Evolutionary conservation across 2,797 vertebrate species (phyloP).

Genomic region (Hippocampus kuda): DNA sequence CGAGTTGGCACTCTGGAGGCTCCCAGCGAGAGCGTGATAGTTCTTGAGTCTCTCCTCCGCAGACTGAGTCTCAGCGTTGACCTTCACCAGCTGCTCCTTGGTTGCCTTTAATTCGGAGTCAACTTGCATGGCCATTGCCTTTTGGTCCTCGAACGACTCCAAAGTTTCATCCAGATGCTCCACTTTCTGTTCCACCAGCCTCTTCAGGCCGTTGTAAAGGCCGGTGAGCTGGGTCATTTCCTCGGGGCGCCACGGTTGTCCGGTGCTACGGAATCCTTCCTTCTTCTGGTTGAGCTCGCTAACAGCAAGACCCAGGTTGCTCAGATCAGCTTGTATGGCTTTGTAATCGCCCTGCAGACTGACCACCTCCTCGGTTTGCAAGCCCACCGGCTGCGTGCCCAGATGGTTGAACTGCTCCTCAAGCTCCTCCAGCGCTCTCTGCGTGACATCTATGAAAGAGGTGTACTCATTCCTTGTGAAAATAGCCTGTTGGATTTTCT

Average conservation of each 20-base stretch:
- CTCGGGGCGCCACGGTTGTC: conserved; percentile 87
- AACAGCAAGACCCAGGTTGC: conserved; percentile 73
- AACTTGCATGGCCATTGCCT: conserved; percentile 74
- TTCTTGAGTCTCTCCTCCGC: conserved; percentile 88
- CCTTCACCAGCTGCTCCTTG: conserved; percentile 72
- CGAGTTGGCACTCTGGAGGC: conserved; percentile 77
- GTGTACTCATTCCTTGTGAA: conserved; percentile 81
- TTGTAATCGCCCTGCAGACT: conserved; percentile 72
- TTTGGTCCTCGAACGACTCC: conserved; percentile 77
- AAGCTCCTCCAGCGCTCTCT: conserved; percentile 78
- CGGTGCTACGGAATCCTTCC: conserved; percentile 87
- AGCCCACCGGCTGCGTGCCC: conserved; percentile 64
- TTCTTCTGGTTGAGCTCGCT: conserved; percentile 93
- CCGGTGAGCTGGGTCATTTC: conserved; percentile 80
- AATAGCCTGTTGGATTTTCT: conserved; percentile 85
- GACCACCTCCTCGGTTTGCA: conserved; percentile 70
- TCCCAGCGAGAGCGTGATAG: conserved; percentile 83
- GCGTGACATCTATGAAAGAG: conserved; percentile 81
- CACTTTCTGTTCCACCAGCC: conserved; percentile 78
- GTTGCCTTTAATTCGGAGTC: conserved; percentile 74
- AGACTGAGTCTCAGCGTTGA: conserved; percentile 85
- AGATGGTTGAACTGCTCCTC: conserved; percentile 79
- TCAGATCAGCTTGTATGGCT: conserved; percentile 72
- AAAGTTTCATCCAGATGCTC: conserved; percentile 74
- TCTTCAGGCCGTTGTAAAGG: conserved; percentile 76